A percentile compares a stretch with the other conserved stretches of the same genome.
Conservation (phyloP, 1,140 invertebrate species). For the Bactericera cockerelli region DNA sequence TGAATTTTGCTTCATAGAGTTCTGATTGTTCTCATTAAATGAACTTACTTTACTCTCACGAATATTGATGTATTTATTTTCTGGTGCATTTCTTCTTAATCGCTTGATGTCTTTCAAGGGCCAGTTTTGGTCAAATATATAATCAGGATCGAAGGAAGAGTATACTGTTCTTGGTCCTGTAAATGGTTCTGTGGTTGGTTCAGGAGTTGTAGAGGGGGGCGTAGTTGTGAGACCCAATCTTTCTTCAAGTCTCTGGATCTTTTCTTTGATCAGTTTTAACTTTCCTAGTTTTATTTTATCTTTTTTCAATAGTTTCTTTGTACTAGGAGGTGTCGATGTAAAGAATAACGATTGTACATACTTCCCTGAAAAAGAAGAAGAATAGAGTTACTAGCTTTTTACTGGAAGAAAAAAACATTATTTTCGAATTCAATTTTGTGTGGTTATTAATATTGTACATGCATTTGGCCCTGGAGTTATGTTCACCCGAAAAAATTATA, state of each 20-base stretch:
- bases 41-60: not conserved
- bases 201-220: not conserved
- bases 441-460: too few species aligned
- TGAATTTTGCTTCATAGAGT: too few species aligned
- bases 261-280: not conserved
- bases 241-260: not conserved
- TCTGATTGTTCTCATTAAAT: not conserved
- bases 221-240: not conserved
- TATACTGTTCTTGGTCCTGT: not conserved
- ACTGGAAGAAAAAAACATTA: too few species aligned
- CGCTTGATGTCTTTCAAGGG: not conserved
- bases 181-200: not conserved
- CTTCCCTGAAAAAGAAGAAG: not conserved
- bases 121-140: not conserved
- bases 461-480: too few species aligned
- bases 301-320: not conserved
- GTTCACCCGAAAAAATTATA: too few species aligned
- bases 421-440: too few species aligned
- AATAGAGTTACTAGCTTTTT: too few species aligned
- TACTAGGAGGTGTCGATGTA: not conserved
- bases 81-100: not conserved
- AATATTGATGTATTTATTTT: not conserved
- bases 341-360: constrained; percentile 2
- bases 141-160: not conserved
- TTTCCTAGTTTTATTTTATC: constrained; percentile 4